phyloP scores from a whole-genome alignment of 2,888 invertebrate genomes.

The Cataglyphis albicans region DNA sequence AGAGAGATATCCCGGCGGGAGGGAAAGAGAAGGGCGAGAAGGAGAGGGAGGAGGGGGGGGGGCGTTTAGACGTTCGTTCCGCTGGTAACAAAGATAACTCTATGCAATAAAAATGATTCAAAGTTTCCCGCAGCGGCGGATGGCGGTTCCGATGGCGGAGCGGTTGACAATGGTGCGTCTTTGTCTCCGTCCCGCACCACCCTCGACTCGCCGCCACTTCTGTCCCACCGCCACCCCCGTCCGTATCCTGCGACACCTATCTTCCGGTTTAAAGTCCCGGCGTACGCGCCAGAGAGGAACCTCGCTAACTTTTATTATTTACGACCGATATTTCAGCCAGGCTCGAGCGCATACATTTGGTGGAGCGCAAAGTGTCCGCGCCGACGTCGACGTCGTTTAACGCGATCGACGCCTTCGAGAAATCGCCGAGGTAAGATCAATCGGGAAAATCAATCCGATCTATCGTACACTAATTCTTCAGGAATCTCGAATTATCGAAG shows the following conservation, averaged over 20 bases:
- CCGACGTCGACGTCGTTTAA: slow-evolving; percentile 50
- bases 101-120: slow-evolving; percentile 86
- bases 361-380: slow-evolving; percentile 65
- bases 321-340: slow-evolving; percentile 85
- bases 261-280: slow-evolving; percentile 86
- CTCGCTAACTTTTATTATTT: slow-evolving; percentile 86
- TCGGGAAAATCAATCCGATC: background rate
- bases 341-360: slow-evolving; percentile 66
- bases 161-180: slow-evolving; percentile 86
- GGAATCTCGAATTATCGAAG: background rate
- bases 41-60: slow-evolving; percentile 79
- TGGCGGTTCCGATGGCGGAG: slow-evolving; percentile 86
- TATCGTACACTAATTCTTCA: background rate
- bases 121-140: slow-evolving; percentile 86
- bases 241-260: slow-evolving; percentile 86
- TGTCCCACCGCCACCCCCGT: slow-evolving; percentile 76
- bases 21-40: slow-evolving; percentile 70
- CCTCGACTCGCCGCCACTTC: slow-evolving; percentile 73
- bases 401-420: slow-evolving; percentile 60
- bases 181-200: slow-evolving; percentile 82
- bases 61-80: slow-evolving; percentile 85
- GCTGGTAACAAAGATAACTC: slow-evolving; percentile 86
- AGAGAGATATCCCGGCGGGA: slow-evolving; percentile 57
- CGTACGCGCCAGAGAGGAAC: slow-evolving; percentile 84
- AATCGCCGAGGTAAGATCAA: slow-evolving; percentile 6